Evolutionary conservation across 2,888 invertebrate species (phyloP), one percentile per base, ranked within the genome.

Genomic region (Mechanitis messenoides): DNA sequence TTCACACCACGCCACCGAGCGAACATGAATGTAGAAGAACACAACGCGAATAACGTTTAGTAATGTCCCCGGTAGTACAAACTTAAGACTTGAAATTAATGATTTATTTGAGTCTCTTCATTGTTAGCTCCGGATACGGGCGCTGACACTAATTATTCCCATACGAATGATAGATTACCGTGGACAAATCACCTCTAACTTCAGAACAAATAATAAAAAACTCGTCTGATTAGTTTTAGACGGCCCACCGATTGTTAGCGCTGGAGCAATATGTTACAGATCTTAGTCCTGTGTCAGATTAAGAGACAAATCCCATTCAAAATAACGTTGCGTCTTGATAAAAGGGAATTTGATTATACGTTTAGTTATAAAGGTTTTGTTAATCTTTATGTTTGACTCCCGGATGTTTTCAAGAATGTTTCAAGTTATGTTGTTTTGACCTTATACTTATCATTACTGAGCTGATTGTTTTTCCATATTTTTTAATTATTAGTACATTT

Each of bases 91-190:
- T 85, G 81, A 80, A 82, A 90, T 90, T 89, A 90, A 90, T 90
- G 89, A 81, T 89, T 86, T 89, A 84, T 88, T 87, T 88, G 88
- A 87, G 88, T 85, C 87, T 87, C 87, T 74, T 85, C 83, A 88
- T 89, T 88, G 88, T 88, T 87, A 81, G 84, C 84, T 79, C 88
- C 87, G 89, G 88, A 90, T 88, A 86, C 87, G 81, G 76, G 70
- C 81, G 83, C 81, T 90, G 89, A 89, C 89, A 89, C 89, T 90
- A 90, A 90, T 90, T 90, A 90, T 90, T 89, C 84, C 79, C 87
- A 87, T 88, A 86, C 82, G 85, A 87, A 87, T 90, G 89, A 90
- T 90, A 88, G 87, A 90, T 90, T 86, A 79, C 86, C 76, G 78
- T 83, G 85, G 87, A 90, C 89, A 89, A 89, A 89, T 89, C 87